A percentile compares a stretch with the other conserved stretches of the same genome.
phyloP scores from a whole-genome alignment of 2,888 invertebrate species.

The Hartigia nigra region DNA sequence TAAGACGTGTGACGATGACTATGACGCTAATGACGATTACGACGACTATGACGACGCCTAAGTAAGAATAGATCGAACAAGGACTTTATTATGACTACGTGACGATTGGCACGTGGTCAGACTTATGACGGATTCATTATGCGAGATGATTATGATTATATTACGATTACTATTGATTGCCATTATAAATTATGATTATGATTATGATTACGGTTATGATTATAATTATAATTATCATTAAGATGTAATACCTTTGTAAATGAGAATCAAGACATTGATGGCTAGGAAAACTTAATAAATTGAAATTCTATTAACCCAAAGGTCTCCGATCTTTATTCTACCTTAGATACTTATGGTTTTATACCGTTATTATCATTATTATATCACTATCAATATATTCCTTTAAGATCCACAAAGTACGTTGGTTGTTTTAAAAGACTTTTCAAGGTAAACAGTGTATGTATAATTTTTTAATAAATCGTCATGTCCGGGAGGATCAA shows the following conservation, averaged over 20 bases:
- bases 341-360: background rate
- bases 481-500: too few relatives aligned
- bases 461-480: too few relatives aligned
- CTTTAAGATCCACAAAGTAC: background rate
- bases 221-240: constrained; percentile 34
- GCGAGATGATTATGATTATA: constrained; percentile 33
- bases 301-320: constrained; percentile 62
- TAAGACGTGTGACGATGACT: background rate
- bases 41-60: background rate
- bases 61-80: background rate
- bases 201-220: constrained; percentile 42
- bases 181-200: constrained; percentile 34
- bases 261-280: constrained; percentile 62
- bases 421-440: background rate
- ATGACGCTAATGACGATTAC: constrained; percentile 1
- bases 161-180: constrained; percentile 35
- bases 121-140: background rate
- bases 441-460: background rate
- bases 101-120: background rate
- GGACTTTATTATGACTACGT: background rate
- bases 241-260: constrained; percentile 61
- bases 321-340: background rate
- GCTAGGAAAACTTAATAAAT: constrained; percentile 62
- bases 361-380: background rate
- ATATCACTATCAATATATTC: background rate